Percentiles rank a stretch among this genome's conserved stretches.
Conservation (phyloP, 2,797 vertebrate genomes). For the Schizopygopsis pylzovi region DNA sequence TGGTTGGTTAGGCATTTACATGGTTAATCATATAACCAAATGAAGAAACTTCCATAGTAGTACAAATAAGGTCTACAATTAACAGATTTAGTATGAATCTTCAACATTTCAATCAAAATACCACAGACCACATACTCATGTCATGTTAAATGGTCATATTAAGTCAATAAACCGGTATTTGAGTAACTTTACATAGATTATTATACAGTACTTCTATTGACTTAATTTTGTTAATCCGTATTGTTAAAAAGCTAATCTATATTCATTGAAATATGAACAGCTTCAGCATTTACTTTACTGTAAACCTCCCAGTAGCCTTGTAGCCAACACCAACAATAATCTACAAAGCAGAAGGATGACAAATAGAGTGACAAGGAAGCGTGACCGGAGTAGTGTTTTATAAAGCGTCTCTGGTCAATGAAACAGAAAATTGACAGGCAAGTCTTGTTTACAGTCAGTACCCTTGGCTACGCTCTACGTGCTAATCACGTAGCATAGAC, state of each 20-base stretch:
- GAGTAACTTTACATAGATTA: background rate
- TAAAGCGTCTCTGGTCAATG: background rate
- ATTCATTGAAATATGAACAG: background rate
- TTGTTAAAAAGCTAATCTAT: background rate
- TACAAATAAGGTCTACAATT: background rate
- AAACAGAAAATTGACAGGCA: background rate
- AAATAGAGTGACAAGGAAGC: background rate
- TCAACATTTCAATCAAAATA: background rate
- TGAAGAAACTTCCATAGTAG: background rate
- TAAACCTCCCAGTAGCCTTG: background rate
- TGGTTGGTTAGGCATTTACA: background rate
- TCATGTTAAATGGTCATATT: background rate
- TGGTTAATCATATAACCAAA: background rate
- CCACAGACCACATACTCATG: background rate
- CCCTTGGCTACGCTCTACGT: background rate
- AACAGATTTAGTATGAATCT: background rate
- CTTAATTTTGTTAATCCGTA: background rate
- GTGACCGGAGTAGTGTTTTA: background rate
- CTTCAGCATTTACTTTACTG: too few relatives aligned
- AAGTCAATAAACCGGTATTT: background rate
- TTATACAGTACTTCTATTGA: background rate
- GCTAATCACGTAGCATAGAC: background rate
- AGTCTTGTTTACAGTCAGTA: conserved; percentile 22
- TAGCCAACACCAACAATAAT: background rate
- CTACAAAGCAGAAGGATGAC: background rate